These are phyloP conservation scores for Papilio helenus DNA, from an alignment of 1,140 invertebrate species.

Conservation along the genomic window DNA sequence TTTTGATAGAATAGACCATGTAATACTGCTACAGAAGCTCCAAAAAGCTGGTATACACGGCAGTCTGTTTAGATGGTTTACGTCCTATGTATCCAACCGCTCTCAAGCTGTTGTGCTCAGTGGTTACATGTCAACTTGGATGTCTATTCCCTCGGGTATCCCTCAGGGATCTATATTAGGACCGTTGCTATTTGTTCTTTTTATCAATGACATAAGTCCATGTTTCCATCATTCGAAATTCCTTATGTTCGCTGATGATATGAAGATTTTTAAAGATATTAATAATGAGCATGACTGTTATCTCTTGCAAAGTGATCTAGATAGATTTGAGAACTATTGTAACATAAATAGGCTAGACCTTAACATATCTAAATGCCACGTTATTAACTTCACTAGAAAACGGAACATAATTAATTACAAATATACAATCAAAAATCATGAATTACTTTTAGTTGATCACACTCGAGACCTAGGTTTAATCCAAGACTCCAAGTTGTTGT, in stretches of 20 bases:
- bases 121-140: neutral
- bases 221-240: constrained; percentile 41
- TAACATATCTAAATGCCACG: neutral
- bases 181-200: constrained; percentile 46
- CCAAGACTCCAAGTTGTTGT: constrained; percentile 43
- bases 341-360: neutral
- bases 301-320: constrained; percentile 41
- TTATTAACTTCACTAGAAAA: constrained; percentile 11
- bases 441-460: neutral
- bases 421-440: neutral
- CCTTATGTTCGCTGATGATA: constrained; percentile 50
- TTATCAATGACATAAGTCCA: constrained; percentile 41
- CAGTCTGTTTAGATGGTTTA: constrained; percentile 48
- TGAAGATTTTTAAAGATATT: constrained; percentile 47
- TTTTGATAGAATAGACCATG: constrained; percentile 44
- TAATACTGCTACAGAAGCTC: constrained; percentile 39
- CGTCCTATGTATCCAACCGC: constrained; percentile 41
- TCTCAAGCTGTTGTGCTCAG: neutral
- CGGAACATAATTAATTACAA: constrained; percentile 8
- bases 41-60: constrained; percentile 40
- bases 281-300: constrained; percentile 34
- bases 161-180: constrained; percentile 45
- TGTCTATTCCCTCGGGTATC: constrained; percentile 33
- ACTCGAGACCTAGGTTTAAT: constrained; percentile 34
- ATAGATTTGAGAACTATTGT: constrained; percentile 47